phyloP scores from a whole-genome alignment of 2,797 vertebrate species.

The Myotis daubentonii region DNA sequence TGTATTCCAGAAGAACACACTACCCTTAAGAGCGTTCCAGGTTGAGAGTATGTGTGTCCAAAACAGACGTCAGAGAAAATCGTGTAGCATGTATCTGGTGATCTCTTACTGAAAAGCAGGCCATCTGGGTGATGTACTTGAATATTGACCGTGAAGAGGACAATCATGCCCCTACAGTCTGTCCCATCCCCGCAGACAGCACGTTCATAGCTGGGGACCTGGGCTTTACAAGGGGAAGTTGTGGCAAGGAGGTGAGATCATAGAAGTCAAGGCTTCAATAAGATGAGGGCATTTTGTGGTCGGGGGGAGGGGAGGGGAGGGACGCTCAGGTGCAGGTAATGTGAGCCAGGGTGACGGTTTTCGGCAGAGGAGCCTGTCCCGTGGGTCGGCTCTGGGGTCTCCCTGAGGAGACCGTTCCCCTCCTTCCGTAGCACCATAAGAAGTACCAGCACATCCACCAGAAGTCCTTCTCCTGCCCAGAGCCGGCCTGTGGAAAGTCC shows the following conservation, averaged over 20 bases:
- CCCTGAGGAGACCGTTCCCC: neutral
- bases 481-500: constrained; percentile 86
- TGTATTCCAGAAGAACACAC: neutral
- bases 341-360: neutral
- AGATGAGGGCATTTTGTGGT: neutral
- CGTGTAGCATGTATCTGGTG: neutral
- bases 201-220: neutral
- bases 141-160: neutral
- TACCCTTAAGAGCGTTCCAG: neutral
- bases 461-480: constrained; percentile 89
- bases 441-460: constrained; percentile 90
- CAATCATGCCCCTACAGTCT: neutral
- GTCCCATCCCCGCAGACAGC: neutral
- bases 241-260: neutral
- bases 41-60: neutral
- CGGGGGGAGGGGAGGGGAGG: neutral
- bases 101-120: neutral
- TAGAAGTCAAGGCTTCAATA: neutral
- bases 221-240: neutral
- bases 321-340: neutral
- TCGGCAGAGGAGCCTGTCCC: neutral
- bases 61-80: neutral
- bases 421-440: constrained; percentile 85
- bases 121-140: neutral
- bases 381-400: neutral